A percentile compares a stretch with the other conserved stretches of the same genome.
Evolutionary conservation across 2,113 vertebrate species (phyloP).

Genomic region (Podarcis cretensis): DNA sequence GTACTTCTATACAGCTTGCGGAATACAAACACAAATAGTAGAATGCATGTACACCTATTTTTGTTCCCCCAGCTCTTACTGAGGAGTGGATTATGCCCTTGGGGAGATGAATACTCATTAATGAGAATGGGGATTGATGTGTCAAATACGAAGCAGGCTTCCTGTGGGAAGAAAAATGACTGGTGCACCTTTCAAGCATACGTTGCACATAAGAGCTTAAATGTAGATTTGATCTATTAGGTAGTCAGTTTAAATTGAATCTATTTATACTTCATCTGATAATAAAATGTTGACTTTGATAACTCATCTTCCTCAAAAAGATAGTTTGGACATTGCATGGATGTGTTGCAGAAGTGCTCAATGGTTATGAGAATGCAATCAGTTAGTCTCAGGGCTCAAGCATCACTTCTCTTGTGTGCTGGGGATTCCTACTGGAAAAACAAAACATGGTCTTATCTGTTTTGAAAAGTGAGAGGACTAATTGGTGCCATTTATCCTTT

Average conservation of each 20-base stretch:
- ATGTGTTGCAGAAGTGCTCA: background rate
- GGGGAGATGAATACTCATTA: constrained; percentile 19
- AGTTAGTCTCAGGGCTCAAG: background rate
- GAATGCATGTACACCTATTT: background rate
- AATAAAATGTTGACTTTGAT: background rate
- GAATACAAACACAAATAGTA: background rate
- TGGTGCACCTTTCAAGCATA: constrained; percentile 5
- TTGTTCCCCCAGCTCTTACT: background rate
- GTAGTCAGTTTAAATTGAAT: constrained; percentile 7
- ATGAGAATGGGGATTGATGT: constrained; percentile 15
- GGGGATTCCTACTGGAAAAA: no score
- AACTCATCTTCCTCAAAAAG: background rate
- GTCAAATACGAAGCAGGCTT: constrained; percentile 10
- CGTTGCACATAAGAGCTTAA: constrained; percentile 1
- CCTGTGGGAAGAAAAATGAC: constrained; percentile 1
- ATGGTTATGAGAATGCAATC: background rate
- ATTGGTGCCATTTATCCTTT: background rate
- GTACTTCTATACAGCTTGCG: background rate
- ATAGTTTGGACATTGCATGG: background rate
- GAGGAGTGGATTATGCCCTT: background rate
- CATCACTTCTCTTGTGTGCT: background rate
- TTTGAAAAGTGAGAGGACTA: background rate
- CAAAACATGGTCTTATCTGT: background rate
- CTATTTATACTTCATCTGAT: constrained; percentile 15
- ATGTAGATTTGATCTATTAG: constrained; percentile 2